Evolutionary conservation across 1,140 invertebrate genomes (phyloP).

Genomic region (Drosophila setifemur): DNA sequence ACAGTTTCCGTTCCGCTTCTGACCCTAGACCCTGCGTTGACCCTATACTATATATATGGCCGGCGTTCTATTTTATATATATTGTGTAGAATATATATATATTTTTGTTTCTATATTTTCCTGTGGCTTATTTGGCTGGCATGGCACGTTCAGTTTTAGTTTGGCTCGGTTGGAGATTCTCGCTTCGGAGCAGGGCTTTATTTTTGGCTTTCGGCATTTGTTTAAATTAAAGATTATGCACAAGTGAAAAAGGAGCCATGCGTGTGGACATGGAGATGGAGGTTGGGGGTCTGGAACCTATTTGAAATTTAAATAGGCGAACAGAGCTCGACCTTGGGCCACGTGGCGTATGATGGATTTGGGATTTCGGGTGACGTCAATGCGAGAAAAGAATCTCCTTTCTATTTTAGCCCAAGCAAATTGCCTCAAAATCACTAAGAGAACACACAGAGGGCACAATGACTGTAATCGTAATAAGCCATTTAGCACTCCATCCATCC

Average conservation of each 20-base stretch:
- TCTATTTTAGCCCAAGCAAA: conserved; percentile 15
- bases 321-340: conserved; percentile 36
- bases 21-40: conserved; percentile 10
- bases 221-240: conserved; percentile 78
- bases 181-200: conserved; percentile 29
- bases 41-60: too few relatives aligned
- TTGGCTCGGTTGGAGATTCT: conserved; percentile 50
- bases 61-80: conserved; percentile 22
- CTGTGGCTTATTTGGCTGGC: conserved; percentile 67
- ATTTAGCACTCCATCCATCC: conserved; percentile 61
- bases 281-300: too few relatives aligned
- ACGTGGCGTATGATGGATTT: conserved; percentile 55
- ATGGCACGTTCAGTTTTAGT: conserved; percentile 64
- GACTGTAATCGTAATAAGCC: conserved; percentile 68
- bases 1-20: conserved; percentile 26
- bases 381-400: conserved; percentile 7
- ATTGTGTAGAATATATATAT: conserved; percentile 10
- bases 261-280: too few relatives aligned
- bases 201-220: conserved; percentile 73
- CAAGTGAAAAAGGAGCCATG: conserved; percentile 37
- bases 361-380: conserved; percentile 34
- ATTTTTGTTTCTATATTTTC: conserved; percentile 53
- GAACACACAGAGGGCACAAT: conserved; percentile 47
- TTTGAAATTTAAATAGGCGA: conserved; percentile 70
- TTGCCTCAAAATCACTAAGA: conserved; percentile 18